Evolutionary conservation across 2,797 vertebrate genomes (phyloP).

Genomic region (Hippocampus kuda): DNA sequence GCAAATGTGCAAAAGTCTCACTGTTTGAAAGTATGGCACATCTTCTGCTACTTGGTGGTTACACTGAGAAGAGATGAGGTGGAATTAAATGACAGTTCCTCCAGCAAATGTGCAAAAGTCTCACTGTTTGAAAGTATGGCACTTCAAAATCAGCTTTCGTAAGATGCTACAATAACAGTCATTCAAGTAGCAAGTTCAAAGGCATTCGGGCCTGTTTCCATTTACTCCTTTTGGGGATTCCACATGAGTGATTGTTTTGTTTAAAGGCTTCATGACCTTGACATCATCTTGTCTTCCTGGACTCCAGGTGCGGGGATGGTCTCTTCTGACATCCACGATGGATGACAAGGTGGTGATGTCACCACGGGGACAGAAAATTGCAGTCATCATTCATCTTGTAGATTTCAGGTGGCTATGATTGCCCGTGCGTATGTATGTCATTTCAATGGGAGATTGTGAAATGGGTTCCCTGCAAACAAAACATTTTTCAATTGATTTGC

Average conservation of each 20-base stretch:
- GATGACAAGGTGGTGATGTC: background rate
- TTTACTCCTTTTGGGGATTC: background rate
- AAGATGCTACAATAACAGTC: background rate
- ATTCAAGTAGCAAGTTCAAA: background rate
- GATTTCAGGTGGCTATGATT: background rate
- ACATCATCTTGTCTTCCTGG: slow-evolving; percentile 2
- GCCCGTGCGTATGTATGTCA: background rate
- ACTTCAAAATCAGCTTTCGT: background rate
- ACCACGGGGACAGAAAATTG: background rate
- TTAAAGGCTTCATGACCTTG: slow-evolving; percentile 1
- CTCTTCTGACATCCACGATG: background rate
- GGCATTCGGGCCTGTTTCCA: background rate
- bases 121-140: background rate
- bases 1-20: background rate
- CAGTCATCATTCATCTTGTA: background rate
- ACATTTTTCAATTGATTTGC: background rate
- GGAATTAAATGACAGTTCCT: background rate
- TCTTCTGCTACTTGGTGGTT: slow-evolving; percentile 3
- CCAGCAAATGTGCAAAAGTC: background rate
- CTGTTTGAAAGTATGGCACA: slow-evolving; percentile 2
- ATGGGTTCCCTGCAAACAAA: slow-evolving; percentile 1
- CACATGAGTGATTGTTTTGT: background rate
- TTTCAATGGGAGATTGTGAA: background rate
- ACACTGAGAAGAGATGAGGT: background rate
- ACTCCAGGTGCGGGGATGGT: background rate